Percentiles rank a stretch among this genome's conserved stretches.
phyloP scores from a whole-genome alignment of 2,888 invertebrate genomes.

The Steinernema scapterisci region DNA sequence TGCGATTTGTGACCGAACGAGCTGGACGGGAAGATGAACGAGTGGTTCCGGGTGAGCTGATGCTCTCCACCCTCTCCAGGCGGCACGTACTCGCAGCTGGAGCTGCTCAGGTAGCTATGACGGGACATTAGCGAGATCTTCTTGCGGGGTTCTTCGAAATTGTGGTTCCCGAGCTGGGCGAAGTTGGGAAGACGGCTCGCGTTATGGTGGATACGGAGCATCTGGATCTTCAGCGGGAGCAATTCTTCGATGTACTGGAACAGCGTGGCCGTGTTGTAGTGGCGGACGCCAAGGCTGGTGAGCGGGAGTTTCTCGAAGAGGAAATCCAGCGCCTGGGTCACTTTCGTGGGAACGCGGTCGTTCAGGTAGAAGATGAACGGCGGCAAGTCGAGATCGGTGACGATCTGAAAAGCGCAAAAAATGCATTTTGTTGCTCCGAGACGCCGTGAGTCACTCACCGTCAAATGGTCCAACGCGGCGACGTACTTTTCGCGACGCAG shows the following conservation, averaged over 20 bases:
- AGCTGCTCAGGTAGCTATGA: slow-evolving; percentile 25
- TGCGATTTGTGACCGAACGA: background rate
- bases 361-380: slow-evolving; percentile 47
- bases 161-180: slow-evolving; percentile 40
- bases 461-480: slow-evolving; percentile 37
- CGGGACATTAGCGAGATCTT: slow-evolving; percentile 25
- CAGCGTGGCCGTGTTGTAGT: slow-evolving; percentile 48
- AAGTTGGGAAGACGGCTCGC: slow-evolving; percentile 46
- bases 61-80: background rate
- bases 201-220: slow-evolving; percentile 46
- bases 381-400: slow-evolving; percentile 47
- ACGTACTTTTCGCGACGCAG: slow-evolving; percentile 39
- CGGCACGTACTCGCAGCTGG: slow-evolving; percentile 7
- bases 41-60: background rate
- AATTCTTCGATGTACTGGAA: slow-evolving; percentile 46
- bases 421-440: background rate
- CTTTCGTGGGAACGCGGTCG: slow-evolving; percentile 44
- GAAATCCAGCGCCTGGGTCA: slow-evolving; percentile 33
- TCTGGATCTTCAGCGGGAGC: slow-evolving; percentile 44
- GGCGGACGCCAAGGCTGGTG: slow-evolving; percentile 44
- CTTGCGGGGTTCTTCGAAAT: slow-evolving; percentile 14
- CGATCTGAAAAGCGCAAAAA: slow-evolving; percentile 31
- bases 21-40: slow-evolving; percentile 12
- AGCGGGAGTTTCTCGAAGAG: slow-evolving; percentile 42
- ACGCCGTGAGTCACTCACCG: slow-evolving; percentile 13